Percentiles rank a stretch among this genome's conserved stretches.
phyloP scores from a whole-genome alignment of 92 coral and sea anemone genomes.

The Muricea muricata region DNA sequence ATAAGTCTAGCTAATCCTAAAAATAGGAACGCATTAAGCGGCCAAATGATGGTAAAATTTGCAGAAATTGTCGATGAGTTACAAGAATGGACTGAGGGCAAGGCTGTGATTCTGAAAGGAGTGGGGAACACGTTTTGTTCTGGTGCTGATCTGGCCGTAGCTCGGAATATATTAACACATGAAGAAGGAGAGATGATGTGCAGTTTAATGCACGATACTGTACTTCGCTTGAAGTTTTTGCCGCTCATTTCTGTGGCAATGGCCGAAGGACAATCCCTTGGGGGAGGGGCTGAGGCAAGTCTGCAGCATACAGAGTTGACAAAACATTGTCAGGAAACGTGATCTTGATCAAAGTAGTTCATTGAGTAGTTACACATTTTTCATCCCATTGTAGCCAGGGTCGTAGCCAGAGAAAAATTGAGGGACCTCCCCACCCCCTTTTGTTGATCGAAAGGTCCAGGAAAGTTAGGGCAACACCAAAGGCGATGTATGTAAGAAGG shows the following conservation, averaged over 20 bases:
- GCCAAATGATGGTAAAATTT: slow-evolving; percentile 88
- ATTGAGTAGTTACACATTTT: no score
- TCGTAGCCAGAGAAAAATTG: no score
- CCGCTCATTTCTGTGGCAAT: slow-evolving; percentile 88
- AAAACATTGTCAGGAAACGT: no score
- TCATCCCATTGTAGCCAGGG: no score
- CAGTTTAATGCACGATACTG: slow-evolving; percentile 89
- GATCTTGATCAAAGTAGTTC: no score
- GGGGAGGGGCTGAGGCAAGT: slow-evolving; percentile 97
- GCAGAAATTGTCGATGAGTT: slow-evolving; percentile 89
- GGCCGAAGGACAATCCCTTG: slow-evolving; percentile 86
- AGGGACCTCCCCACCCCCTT: no score
- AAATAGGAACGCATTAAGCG: slow-evolving; percentile 85
- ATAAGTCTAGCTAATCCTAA: slow-evolving; percentile 70
- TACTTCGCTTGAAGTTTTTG: slow-evolving; percentile 72
- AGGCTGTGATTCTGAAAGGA: slow-evolving; percentile 79
- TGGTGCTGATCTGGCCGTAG: slow-evolving; percentile 89
- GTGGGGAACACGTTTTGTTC: slow-evolving; percentile 81
- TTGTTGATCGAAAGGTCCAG: no score
- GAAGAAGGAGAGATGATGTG: slow-evolving; percentile 88
- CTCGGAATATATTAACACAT: slow-evolving; percentile 75
- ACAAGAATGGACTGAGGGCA: slow-evolving; percentile 84
- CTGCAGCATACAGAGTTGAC: neutral
- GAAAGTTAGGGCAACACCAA: no score
- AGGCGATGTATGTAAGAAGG: no score